These are phyloP conservation scores for Apotomis turbidana DNA, from an alignment of 2,888 invertebrate genomes.

Conservation along the genomic window DNA sequence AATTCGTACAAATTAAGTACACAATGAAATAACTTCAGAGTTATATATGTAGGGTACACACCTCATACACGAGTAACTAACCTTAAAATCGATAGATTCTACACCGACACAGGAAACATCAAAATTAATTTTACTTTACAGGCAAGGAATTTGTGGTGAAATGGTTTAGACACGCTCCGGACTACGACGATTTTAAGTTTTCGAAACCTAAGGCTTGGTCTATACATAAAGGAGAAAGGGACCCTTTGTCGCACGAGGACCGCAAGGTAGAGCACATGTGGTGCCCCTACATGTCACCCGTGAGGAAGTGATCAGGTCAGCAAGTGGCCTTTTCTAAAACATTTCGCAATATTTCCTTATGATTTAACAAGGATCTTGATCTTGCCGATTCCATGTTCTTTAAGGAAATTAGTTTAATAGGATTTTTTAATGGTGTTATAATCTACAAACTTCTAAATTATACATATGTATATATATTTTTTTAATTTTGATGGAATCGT, in stretches of 20 bases:
- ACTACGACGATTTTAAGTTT: constrained; percentile 58
- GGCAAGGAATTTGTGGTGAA: constrained; percentile 54
- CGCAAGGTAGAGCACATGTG: constrained; percentile 67
- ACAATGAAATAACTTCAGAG: too few relatives aligned
- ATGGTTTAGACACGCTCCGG: constrained; percentile 59
- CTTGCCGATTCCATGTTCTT: background rate
- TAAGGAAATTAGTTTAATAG: too few relatives aligned
- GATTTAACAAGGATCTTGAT: background rate
- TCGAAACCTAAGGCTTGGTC: constrained; percentile 55
- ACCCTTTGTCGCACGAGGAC: constrained; percentile 47
- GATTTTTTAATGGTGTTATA: too few relatives aligned
- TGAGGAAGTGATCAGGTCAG: constrained; percentile 42
- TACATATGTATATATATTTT: too few relatives aligned
- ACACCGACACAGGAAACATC: background rate
- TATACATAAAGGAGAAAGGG: constrained; percentile 40
- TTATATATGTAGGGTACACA: too few relatives aligned
- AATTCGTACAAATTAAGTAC: too few relatives aligned
- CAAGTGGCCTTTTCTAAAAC: background rate
- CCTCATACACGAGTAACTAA: too few relatives aligned
- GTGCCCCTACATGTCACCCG: constrained; percentile 68
- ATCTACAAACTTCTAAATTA: too few relatives aligned
- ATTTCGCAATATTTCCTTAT: background rate
- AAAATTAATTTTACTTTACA: constrained; percentile 43
- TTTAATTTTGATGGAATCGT: too few relatives aligned
- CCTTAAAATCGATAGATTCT: too few relatives aligned